These are phyloP conservation scores for Phasianus colchicus DNA, from an alignment of 2,113 vertebrate genomes.

Conservation along the genomic window DNA sequence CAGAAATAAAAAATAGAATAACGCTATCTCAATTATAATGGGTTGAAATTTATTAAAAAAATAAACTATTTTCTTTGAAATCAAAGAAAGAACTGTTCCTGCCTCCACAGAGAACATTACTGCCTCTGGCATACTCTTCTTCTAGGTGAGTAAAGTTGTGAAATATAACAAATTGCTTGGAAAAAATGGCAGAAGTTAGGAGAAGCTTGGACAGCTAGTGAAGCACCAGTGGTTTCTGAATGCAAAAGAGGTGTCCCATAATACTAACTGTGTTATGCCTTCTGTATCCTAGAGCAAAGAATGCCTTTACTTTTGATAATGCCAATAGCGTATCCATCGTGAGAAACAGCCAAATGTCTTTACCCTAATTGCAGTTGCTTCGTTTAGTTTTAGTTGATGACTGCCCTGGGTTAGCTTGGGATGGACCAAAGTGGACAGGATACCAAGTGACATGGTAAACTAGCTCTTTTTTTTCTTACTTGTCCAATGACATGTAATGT, in stretches of 20 bases:
- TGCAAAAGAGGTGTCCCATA: neutral
- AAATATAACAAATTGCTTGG: neutral
- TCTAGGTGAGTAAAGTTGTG: neutral
- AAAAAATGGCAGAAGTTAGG: neutral
- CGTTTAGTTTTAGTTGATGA: neutral
- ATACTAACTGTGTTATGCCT: accelerated
- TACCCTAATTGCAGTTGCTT: neutral
- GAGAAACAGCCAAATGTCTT: neutral
- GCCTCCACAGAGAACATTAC: neutral
- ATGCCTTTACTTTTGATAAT: neutral
- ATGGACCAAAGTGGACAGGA: neutral
- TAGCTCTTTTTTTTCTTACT: neutral
- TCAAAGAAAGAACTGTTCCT: neutral
- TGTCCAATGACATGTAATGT: neutral
- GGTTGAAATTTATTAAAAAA: neutral
- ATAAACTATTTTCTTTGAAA: neutral
- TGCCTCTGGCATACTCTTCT: neutral
- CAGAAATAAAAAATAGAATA: slow-evolving; percentile 9
- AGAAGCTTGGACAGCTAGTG: neutral
- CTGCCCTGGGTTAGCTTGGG: neutral
- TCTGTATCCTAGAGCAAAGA: neutral
- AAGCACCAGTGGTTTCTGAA: neutral
- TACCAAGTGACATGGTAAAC: neutral
- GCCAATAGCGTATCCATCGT: neutral
- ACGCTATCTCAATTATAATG: neutral